A percentile compares a stretch with the other conserved stretches of the same genome.
These are phyloP conservation scores for Brassicogethes aeneus DNA, from an alignment of 2,888 invertebrate species.

Conservation along the genomic window DNA sequence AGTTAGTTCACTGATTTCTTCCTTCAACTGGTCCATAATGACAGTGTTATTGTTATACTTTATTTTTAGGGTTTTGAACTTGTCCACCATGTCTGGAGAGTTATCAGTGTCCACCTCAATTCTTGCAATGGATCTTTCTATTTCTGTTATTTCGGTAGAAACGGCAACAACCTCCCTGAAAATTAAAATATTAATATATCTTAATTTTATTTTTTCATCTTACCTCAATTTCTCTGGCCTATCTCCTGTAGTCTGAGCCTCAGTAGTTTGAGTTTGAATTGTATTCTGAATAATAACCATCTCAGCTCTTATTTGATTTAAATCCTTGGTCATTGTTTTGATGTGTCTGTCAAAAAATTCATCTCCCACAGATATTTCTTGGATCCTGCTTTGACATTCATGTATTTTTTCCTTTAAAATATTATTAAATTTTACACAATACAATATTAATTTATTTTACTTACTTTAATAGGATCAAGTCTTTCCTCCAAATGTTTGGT, in stretches of 20 bases:
- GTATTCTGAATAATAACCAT: slow-evolving; percentile 41
- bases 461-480: slow-evolving; percentile 28
- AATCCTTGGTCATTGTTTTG: slow-evolving; percentile 21
- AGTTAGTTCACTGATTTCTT: slow-evolving; percentile 24
- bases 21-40: slow-evolving; percentile 25
- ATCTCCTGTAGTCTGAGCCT: slow-evolving; percentile 43
- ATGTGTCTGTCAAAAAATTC: slow-evolving; percentile 26
- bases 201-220: slow-evolving; percentile 6
- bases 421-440: not conserved
- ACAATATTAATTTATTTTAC: slow-evolving; percentile 5
- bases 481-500: slow-evolving; percentile 27
- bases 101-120: slow-evolving; percentile 36
- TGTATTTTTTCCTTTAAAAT: slow-evolving; percentile 41
- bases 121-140: slow-evolving; percentile 40
- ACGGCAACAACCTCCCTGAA: slow-evolving; percentile 28
- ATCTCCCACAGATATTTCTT: slow-evolving; percentile 29
- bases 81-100: slow-evolving; percentile 18
- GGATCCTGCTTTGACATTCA: slow-evolving; percentile 40
- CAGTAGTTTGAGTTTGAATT: slow-evolving; percentile 37
- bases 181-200: slow-evolving; percentile 8
- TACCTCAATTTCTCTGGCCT: slow-evolving; percentile 46
- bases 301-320: slow-evolving; percentile 29
- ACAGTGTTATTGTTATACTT: slow-evolving; percentile 31
- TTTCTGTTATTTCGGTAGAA: slow-evolving; percentile 38
- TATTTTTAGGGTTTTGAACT: slow-evolving; percentile 30